Evolutionary conservation across 2,797 vertebrate genomes (phyloP).

Genomic region (Sebastes ruberrimus): DNA sequence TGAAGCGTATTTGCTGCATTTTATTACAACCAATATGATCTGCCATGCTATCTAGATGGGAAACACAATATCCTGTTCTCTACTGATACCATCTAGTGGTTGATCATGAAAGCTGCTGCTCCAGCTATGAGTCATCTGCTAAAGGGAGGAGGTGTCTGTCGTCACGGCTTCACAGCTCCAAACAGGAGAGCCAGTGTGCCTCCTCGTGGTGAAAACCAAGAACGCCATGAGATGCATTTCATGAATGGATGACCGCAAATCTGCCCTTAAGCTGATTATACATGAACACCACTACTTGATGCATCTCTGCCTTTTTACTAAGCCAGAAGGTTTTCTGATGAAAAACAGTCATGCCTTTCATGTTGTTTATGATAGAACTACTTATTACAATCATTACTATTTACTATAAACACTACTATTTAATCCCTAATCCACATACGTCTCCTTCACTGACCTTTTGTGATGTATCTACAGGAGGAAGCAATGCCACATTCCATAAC

Average conservation of each 20-base stretch:
- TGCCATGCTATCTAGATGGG: constrained; percentile 35
- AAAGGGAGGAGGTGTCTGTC: constrained; percentile 43
- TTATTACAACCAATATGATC: constrained; percentile 31
- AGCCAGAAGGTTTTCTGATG: neutral
- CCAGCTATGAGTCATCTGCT: constrained; percentile 73
- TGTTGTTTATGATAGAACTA: neutral
- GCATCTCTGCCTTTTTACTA: neutral
- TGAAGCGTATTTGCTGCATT: constrained; percentile 3
- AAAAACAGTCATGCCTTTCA: neutral
- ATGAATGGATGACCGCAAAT: constrained; percentile 54
- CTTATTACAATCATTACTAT: neutral
- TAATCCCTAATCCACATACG: neutral
- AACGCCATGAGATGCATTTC: constrained; percentile 23
- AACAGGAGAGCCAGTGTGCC: constrained; percentile 43
- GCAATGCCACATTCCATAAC: neutral
- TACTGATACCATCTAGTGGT: constrained; percentile 73
- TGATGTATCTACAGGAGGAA: neutral
- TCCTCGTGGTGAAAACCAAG: constrained; percentile 56
- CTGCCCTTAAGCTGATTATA: constrained; percentile 24
- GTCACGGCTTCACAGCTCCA: constrained; percentile 27
- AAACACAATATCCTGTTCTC: constrained; percentile 71
- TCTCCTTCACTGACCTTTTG: neutral
- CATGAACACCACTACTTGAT: neutral
- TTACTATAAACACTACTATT: neutral
- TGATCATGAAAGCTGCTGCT: constrained; percentile 51